Percentiles rank a stretch among this genome's conserved stretches.
These are phyloP conservation scores for Nasonia longicornis DNA, from an alignment of 1,140 invertebrate species.

Conservation along the genomic window DNA sequence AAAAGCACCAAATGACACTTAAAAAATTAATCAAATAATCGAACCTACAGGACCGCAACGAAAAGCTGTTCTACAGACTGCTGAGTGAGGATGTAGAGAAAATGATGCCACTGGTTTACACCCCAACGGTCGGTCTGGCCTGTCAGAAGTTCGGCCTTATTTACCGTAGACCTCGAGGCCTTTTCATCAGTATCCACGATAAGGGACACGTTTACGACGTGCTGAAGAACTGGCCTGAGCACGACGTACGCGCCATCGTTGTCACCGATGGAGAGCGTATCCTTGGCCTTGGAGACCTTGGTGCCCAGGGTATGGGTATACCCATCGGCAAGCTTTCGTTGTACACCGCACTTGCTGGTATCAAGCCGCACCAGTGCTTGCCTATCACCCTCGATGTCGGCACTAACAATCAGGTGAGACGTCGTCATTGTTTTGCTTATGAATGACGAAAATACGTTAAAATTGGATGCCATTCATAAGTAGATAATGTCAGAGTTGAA, in stretches of 20 bases:
- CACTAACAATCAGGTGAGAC: constrained; percentile 83
- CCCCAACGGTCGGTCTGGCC: constrained; percentile 91
- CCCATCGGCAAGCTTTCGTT: constrained; percentile 91
- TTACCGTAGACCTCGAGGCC: constrained; percentile 89
- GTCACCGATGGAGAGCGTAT: constrained; percentile 96
- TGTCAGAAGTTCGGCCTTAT: constrained; percentile 97
- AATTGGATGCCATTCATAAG: no score
- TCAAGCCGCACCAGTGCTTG: constrained; percentile 89
- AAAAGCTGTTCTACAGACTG: constrained; percentile 93
- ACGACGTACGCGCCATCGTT: constrained; percentile 89
- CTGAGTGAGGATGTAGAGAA: constrained; percentile 88
- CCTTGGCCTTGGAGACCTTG: constrained; percentile 92
- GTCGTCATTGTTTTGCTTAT: not conserved
- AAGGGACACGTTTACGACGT: constrained; percentile 90
- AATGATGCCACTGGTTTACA: constrained; percentile 93
- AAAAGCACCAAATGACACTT: no score
- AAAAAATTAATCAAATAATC: not conserved
- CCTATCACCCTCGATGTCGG: constrained; percentile 93
- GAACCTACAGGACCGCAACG: constrained; percentile 81
- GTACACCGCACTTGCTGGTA: constrained; percentile 92
- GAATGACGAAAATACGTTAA: not conserved
- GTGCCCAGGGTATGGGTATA: constrained; percentile 94
- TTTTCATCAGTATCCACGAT: constrained; percentile 98
- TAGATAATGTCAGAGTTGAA: not conserved
- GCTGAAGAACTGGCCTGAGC: constrained; percentile 88